Evolutionary conservation across 2,113 vertebrate genomes (phyloP).

Genomic region (Mohoua ochrocephala): DNA sequence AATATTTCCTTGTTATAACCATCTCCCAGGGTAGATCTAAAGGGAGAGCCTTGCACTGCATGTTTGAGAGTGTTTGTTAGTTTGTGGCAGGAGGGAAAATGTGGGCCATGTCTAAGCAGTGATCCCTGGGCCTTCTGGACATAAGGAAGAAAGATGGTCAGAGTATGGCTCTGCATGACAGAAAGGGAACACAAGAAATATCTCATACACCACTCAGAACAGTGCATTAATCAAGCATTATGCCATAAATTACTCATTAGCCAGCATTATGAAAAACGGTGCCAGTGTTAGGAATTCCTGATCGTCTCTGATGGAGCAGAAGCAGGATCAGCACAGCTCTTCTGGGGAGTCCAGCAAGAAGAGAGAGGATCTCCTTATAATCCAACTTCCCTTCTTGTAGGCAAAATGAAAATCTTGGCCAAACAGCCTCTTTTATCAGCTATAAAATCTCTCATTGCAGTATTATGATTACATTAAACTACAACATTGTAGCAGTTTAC

Average conservation of each 20-base stretch:
- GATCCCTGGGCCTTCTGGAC: not conserved
- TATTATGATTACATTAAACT: not conserved
- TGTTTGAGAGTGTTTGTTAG: not conserved
- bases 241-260: not conserved
- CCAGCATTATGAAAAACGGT: accelerated
- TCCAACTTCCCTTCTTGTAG: not conserved
- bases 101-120: accelerated
- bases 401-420: not conserved
- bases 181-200: not conserved
- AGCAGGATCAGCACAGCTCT: not conserved
- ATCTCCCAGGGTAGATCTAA: not conserved
- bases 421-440: not conserved
- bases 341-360: not conserved
- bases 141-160: not conserved
- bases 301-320: not conserved
- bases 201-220: not conserved
- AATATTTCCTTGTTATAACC: not conserved
- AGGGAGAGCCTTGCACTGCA: not conserved
- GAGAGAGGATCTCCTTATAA: accelerated
- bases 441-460: not conserved
- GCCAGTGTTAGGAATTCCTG: not conserved
- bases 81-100: not conserved
- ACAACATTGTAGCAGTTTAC: not conserved
- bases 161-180: not conserved
- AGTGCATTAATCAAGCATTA: not conserved